A percentile compares a stretch with the other conserved stretches of the same genome.
Evolutionary conservation across 1,140 invertebrate species (phyloP).

Genomic region (Harlomillsia oculata): DNA sequence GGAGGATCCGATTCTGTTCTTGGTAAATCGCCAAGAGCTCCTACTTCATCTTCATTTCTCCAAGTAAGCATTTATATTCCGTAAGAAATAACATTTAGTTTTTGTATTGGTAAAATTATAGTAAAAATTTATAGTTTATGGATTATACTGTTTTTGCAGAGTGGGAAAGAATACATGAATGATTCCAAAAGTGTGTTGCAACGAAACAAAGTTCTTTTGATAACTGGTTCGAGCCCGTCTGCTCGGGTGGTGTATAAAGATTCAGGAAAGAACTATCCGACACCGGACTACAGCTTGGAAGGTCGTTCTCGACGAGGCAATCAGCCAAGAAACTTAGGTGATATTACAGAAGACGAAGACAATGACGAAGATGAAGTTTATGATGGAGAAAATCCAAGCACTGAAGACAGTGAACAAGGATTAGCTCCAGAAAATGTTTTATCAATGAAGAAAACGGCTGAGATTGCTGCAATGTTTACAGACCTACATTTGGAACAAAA

Average conservation of each 20-base stretch:
- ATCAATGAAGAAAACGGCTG: conserved; percentile 74
- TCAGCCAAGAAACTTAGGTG: conserved; percentile 9
- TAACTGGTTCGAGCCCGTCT: conserved; percentile 29
- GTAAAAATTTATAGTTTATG: too few relatives aligned
- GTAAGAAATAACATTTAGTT: too few relatives aligned
- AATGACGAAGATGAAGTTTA: not conserved
- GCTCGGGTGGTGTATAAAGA: conserved; percentile 30
- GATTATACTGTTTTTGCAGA: too few relatives aligned
- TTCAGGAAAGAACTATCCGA: not conserved
- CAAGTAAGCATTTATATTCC: too few relatives aligned
- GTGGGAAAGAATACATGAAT: too few relatives aligned
- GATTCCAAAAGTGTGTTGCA: not conserved
- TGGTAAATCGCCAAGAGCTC: too few relatives aligned
- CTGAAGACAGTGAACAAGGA: not conserved
- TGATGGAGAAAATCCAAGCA: not conserved
- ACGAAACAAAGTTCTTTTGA: conserved; percentile 28
- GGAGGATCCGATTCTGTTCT: too few relatives aligned
- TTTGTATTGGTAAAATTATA: too few relatives aligned
- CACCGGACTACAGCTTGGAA: conserved; percentile 4
- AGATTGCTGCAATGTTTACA: conserved; percentile 74
- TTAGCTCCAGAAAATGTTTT: conserved; percentile 49
- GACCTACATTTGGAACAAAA: conserved; percentile 48
- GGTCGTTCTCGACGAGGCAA: conserved; percentile 4
- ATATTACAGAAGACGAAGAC: conserved; percentile 16
- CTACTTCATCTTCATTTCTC: too few relatives aligned